Percentiles rank a stretch among this genome's conserved stretches.
Evolutionary conservation across 2,888 invertebrate genomes (phyloP).

Genomic region (Halictus ligatus): DNA sequence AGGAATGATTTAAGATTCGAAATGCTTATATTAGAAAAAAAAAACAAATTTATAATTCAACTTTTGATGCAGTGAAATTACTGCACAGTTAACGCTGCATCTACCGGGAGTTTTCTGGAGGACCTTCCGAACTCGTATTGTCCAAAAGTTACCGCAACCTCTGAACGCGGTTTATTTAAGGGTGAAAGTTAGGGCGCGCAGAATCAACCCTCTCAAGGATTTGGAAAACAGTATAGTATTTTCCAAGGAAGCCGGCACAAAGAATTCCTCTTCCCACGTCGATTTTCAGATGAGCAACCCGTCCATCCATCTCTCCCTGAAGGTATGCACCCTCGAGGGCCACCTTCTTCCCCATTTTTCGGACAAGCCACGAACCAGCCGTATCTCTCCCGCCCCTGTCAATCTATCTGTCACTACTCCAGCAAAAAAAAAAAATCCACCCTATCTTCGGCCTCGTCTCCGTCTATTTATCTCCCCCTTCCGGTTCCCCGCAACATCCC

Average conservation of each 20-base stretch:
- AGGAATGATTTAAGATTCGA: too few relatives aligned
- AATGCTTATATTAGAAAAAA: too few relatives aligned
- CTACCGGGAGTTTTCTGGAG: too few relatives aligned
- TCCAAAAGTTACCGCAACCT: too few relatives aligned
- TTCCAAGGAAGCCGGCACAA: not conserved
- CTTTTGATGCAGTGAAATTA: too few relatives aligned
- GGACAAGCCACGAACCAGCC: conserved; percentile 25
- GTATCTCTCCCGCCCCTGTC: conserved; percentile 44
- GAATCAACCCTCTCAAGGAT: too few relatives aligned
- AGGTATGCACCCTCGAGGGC: conserved; percentile 5
- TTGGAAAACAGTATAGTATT: not conserved
- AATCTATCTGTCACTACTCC: conserved; percentile 47
- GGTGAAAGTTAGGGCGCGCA: too few relatives aligned
- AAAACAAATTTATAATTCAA: too few relatives aligned
- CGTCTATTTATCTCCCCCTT: conserved; percentile 48
- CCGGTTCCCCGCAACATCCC: conserved; percentile 8
- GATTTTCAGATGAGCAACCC: conserved; percentile 14
- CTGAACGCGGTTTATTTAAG: too few relatives aligned
- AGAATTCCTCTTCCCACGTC: not conserved
- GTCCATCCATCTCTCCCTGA: conserved; percentile 5
- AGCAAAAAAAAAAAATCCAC: conserved; percentile 26
- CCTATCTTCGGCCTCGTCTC: conserved; percentile 24
- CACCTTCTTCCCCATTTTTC: conserved; percentile 18
- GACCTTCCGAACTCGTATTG: too few relatives aligned
- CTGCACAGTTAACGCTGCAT: too few relatives aligned